Percentiles rank a stretch among this genome's conserved stretches.
Conservation (phyloP, 2,113 vertebrate genomes). For the Salvelinus fontinalis region DNA sequence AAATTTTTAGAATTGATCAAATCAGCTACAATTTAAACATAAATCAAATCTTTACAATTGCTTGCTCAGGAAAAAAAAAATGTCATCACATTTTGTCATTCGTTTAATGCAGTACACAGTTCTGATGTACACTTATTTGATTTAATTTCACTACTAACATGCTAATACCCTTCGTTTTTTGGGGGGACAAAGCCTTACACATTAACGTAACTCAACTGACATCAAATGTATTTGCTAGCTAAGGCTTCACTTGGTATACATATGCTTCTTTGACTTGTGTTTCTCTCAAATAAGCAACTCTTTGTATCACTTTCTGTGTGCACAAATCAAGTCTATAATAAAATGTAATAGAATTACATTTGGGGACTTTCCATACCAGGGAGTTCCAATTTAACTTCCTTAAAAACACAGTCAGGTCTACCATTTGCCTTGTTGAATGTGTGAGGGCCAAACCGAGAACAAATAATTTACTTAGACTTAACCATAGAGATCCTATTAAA, state of each 20-base stretch:
- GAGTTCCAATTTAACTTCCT: constrained; percentile 20
- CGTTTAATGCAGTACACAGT: too few relatives aligned
- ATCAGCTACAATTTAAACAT: too few relatives aligned
- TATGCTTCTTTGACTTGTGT: constrained; percentile 9
- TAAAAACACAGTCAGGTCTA: not conserved
- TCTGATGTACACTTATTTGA: not conserved
- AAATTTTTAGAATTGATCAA: too few relatives aligned
- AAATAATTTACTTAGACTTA: not conserved
- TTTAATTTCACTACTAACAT: not conserved
- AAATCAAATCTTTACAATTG: too few relatives aligned
- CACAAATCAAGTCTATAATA: constrained; percentile 36
- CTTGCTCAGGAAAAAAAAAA: too few relatives aligned
- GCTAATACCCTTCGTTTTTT: not conserved
- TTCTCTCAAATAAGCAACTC: constrained; percentile 12
- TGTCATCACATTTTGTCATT: too few relatives aligned
- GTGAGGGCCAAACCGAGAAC: not conserved
- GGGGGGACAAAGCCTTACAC: not conserved
- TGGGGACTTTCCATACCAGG: constrained; percentile 53
- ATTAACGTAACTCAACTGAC: constrained; percentile 10
- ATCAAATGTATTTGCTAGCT: constrained; percentile 1
- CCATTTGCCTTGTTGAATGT: not conserved
- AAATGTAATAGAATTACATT: constrained; percentile 40
- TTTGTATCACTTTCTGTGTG: constrained; percentile 8
- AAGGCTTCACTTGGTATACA: not conserved
- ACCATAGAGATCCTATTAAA: not conserved